Percentiles rank a stretch among this genome's conserved stretches.
phyloP scores from a whole-genome alignment of 37 sponge, comb jelly and placozoan species.

The Petrosia ficiformis region DNA sequence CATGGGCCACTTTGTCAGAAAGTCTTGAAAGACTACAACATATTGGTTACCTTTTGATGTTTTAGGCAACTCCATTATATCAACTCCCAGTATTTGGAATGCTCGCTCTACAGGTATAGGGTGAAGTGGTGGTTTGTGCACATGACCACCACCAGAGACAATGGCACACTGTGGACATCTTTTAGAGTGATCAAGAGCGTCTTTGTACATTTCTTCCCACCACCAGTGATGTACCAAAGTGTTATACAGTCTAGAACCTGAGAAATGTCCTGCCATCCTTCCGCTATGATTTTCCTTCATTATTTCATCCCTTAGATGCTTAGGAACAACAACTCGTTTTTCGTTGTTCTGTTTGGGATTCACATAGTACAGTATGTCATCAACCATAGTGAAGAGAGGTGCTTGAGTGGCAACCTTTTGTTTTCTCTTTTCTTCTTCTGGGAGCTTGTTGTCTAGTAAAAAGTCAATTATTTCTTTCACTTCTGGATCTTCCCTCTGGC shows the following conservation, averaged over 20 bases:
- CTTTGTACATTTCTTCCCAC: conserved; percentile 43
- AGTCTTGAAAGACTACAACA: conserved; percentile 58
- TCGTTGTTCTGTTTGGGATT: no score
- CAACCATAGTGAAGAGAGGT: no score
- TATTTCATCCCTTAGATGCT: no score
- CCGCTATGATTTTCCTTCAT: no score
- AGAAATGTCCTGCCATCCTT: no score
- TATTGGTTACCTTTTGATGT: conserved; percentile 39
- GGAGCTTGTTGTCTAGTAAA: conserved; percentile 16
- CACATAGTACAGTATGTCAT: no score
- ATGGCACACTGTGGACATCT: conserved; percentile 50
- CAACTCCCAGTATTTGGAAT: conserved; percentile 47
- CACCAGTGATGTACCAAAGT: no score
- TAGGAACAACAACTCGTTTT: no score
- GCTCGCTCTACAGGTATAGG: conserved; percentile 47
- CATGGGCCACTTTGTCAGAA: conserved; percentile 57
- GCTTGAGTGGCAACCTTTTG: no score
- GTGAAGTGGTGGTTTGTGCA: conserved; percentile 18
- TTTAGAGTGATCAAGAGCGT: conserved; percentile 17
- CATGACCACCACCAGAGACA: conserved; percentile 3
- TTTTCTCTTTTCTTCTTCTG: conserved; percentile 9
- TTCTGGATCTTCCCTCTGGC: conserved; percentile 28
- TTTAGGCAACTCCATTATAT: conserved; percentile 53
- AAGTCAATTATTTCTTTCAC: conserved; percentile 23
- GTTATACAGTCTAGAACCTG: no score